phyloP scores from a whole-genome alignment of 2,888 invertebrate species.

The Xylocampa areola region DNA sequence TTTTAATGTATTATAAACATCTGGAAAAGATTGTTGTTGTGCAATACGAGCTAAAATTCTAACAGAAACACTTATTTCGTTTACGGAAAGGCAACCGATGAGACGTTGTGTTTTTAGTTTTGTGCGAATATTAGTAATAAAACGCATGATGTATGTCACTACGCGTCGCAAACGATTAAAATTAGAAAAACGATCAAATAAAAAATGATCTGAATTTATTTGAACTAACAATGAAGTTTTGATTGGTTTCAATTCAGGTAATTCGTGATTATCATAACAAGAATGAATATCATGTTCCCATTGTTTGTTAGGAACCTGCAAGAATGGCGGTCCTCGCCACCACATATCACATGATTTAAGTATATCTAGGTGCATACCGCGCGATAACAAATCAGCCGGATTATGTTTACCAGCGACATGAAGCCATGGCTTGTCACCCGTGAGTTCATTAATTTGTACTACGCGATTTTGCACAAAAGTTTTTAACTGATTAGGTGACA shows the following conservation, averaged over 20 bases:
- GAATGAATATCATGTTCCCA: neutral
- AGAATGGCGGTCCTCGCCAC: conserved; percentile 18
- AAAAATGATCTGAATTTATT: too few relatives aligned
- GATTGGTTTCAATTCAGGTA: conserved; percentile 3
- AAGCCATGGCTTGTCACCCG: neutral
- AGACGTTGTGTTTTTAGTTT: conserved; percentile 7
- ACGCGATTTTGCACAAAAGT: conserved; percentile 10
- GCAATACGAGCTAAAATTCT: conserved; percentile 8
- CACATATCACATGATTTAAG: conserved; percentile 7
- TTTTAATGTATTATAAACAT: neutral
- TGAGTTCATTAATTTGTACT: conserved; percentile 5
- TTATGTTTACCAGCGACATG: conserved; percentile 22
- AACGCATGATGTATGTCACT: conserved; percentile 8
- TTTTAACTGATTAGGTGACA: conserved; percentile 4
- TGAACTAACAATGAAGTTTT: too few relatives aligned
- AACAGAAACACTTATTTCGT: conserved; percentile 3
- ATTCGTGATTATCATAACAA: neutral
- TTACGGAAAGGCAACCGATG: neutral
- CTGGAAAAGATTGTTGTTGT: conserved; percentile 6
- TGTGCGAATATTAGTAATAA: neutral
- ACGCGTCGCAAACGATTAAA: conserved; percentile 10
- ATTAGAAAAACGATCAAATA: neutral
- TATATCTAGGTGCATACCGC: neutral
- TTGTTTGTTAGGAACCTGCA: neutral
- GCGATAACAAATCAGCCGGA: conserved; percentile 17